phyloP scores from a whole-genome alignment of 2,113 vertebrate genomes.

The Poecile atricapillus region DNA sequence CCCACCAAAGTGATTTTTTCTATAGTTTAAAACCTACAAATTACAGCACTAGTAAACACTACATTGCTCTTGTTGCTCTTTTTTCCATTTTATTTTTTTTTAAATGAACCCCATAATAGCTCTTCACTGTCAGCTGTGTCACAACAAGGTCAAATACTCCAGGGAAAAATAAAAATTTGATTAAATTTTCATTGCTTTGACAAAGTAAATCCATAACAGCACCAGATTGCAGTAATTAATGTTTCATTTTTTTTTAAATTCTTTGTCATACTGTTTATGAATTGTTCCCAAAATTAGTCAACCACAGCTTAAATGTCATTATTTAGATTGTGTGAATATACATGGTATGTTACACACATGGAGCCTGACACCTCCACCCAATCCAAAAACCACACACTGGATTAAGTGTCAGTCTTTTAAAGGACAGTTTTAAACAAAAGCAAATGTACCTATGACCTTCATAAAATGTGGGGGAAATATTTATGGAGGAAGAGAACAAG shows the following conservation, averaged over 20 bases:
- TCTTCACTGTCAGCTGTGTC: conserved; percentile 70
- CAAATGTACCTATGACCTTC: not conserved
- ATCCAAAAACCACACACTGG: not conserved
- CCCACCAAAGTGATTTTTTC: conserved; percentile 57
- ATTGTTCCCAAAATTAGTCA: not conserved
- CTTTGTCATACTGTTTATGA: not conserved
- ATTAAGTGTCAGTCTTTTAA: not conserved
- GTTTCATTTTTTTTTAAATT: conserved; percentile 15
- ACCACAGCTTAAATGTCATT: not conserved
- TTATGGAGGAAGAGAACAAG: not conserved
- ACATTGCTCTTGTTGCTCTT: not conserved
- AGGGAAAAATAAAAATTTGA: conserved; percentile 65
- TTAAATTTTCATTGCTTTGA: conserved; percentile 66
- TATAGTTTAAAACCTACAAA: conserved; percentile 39
- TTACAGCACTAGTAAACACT: conserved; percentile 49
- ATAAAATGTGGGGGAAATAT: not conserved
- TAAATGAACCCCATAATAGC: conserved; percentile 28
- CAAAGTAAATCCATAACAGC: conserved; percentile 36
- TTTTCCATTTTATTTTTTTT: not conserved
- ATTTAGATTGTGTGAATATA: not conserved
- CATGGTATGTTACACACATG: not conserved
- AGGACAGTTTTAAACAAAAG: not conserved
- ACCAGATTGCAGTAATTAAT: conserved; percentile 46
- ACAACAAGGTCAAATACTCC: conserved; percentile 79
- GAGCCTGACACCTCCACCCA: not conserved